Base-by-base conservation (phyloP, 1,140 invertebrate genomes). In the Cepaea nemoralis region DNA sequence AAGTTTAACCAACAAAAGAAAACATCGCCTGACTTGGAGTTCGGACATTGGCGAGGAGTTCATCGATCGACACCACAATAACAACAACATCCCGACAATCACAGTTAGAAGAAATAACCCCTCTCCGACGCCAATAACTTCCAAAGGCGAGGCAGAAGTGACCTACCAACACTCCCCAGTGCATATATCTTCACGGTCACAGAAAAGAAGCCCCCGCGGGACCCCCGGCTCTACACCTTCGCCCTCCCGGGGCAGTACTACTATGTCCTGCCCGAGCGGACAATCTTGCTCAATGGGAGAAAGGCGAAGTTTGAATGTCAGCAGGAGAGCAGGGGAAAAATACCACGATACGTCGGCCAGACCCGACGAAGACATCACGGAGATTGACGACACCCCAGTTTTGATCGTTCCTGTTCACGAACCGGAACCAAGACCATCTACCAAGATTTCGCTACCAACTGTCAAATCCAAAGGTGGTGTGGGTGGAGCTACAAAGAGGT, bases 241-340 rank as follows among this genome's bases (percentile, higher is more conserved):
- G 75, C 75, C 75, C 75, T 55, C 75, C 50, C 39, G 37, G 37
- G 77, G 77, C 22, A 31, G 37, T 14, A n/a, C 42, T 31, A 45
- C 22, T 8, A 79, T 79, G 77, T 79, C 77, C 42, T 79, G 77
- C 66, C 77, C 77, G 31, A 79, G 77, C 48, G 77, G 77, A 1
- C 77, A 79, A 40, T 50, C 77, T 31, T 79, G 77, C 77, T 79
- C 77, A n/a, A 79, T 79, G 77, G 77, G 77, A 31, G 77, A 79
- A 27, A 12, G 77, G 59, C 77, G 77, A 27, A 35, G 63, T 27
- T 50, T 69, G 6, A 69, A 24, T 6, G 42, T 79, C 14, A 79
- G 55, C 77, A 79, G 45, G 66, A 3, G 59, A 27, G 39, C n/a
- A 40, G 67, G 67, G 22, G 78, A 78, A 22, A 80, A 80, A 63